Conservation (phyloP, 2,797 vertebrate species). For the Melanogrammus aeglefinus region DNA sequence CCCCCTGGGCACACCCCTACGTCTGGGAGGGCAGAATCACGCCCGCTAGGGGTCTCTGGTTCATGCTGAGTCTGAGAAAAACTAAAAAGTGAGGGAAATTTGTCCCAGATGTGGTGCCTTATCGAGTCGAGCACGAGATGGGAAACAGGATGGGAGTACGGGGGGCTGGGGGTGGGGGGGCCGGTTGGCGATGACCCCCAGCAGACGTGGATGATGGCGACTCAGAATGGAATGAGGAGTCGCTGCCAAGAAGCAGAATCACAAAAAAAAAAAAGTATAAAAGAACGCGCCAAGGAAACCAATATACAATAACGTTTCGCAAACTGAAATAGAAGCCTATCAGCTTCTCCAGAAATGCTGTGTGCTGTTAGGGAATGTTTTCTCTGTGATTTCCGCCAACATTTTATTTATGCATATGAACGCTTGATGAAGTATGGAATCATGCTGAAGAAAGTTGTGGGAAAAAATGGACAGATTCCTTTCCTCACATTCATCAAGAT, state of each 20-base stretch:
- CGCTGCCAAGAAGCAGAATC: slow-evolving; percentile 49
- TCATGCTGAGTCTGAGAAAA: slow-evolving; percentile 22
- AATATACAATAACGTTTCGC: slow-evolving; percentile 31
- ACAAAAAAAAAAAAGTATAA: slow-evolving; percentile 11
- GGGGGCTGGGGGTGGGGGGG: slow-evolving; percentile 18
- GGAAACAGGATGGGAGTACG: slow-evolving; percentile 45
- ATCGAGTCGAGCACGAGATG: slow-evolving; percentile 52
- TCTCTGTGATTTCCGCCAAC: slow-evolving; percentile 41
- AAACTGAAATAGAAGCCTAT: slow-evolving; percentile 18
- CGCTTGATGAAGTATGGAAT: slow-evolving; percentile 15
- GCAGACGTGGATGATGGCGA: slow-evolving; percentile 69
- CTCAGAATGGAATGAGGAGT: slow-evolving; percentile 60
- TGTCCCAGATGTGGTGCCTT: slow-evolving; percentile 77
- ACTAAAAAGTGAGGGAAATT: slow-evolving; percentile 45
- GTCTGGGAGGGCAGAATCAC: background rate
- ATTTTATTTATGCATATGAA: slow-evolving; percentile 25
- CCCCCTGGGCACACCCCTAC: no score
- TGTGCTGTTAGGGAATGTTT: slow-evolving; percentile 26
- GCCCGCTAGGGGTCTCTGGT: slow-evolving; percentile 15
- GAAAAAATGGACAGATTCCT: slow-evolving; percentile 14
- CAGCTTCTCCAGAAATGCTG: background rate
- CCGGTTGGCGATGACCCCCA: slow-evolving; percentile 66
- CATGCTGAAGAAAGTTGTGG: slow-evolving; percentile 20
- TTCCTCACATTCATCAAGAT: slow-evolving; percentile 13
- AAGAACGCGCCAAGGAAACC: slow-evolving; percentile 19